These are phyloP conservation scores for Sarcophaga peregrina DNA, from an alignment of 1,140 invertebrate species.

Conservation along the genomic window DNA sequence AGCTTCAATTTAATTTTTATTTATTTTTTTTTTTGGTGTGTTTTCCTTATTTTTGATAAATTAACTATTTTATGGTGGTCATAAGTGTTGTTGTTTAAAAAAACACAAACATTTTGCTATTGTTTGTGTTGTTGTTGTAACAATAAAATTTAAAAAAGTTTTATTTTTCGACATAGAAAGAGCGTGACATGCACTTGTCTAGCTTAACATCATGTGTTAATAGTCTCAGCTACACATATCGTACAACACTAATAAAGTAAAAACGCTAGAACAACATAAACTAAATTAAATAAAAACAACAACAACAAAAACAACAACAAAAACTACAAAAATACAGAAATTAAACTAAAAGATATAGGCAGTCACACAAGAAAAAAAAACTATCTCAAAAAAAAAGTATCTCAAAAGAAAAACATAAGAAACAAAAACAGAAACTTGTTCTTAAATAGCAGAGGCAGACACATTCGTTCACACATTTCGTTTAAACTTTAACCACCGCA, in stretches of 20 bases:
- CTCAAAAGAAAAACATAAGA: not conserved
- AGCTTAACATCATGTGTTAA: conserved; percentile 26
- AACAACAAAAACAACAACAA: no score
- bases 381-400: not conserved
- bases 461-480: not conserved
- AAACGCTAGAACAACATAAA: no score
- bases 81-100: not conserved
- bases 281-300: no score
- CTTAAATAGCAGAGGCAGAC: not conserved
- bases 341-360: no score
- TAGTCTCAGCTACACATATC: not conserved
- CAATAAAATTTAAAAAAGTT: not conserved
- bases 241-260: no score
- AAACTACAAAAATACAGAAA: no score
- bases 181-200: conserved; percentile 33
- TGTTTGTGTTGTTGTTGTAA: not conserved
- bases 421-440: conserved; percentile 20
- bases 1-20: conserved; percentile 8
- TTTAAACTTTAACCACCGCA: conserved; percentile 26
- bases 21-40: not conserved
- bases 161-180: conserved; percentile 26
- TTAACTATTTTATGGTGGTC: not conserved
- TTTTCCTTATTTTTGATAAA: not conserved
- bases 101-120: not conserved
- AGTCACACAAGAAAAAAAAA: no score